Base-by-base conservation (phyloP, 2,888 invertebrate genomes). In the Phytoseiulus persimilis region DNA sequence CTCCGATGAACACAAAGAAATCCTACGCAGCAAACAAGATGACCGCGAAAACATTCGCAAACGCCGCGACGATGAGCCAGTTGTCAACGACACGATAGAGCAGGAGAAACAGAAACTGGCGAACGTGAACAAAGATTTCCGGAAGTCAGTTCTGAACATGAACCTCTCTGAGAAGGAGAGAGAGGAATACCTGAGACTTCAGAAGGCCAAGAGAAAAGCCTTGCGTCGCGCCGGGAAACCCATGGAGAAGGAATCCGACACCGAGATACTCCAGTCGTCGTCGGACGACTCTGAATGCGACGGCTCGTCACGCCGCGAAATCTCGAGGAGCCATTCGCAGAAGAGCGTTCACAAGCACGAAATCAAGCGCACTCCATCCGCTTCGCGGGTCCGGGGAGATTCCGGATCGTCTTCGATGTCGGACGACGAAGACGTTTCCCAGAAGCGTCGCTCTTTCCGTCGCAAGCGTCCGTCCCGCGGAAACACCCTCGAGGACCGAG, bases 71-170 rank as follows among this genome's bases (percentile, higher is more conserved):
- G 32, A 32, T 39, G 87, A 87, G 18, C 32, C 87, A 28, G 32
- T 45, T 31, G 45, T 45, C n/a, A 87, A 87, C 87, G 87, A 87
- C n/a, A 87, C 87, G 28, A 87, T 87, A 31, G 90, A 90, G 5
- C 89, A 90, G 31, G 32, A 84, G 5, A 83, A 83, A 32, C 89
- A 84, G 32, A 46, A 89, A 83, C 65, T 90, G 83, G 46, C 46
- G 3, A 83, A 89, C 46, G 91, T 95, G 32, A 95, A 95, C 92
- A 95, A 95, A 93, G 95, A 95, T 92, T 95, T 95, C 91, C 93
- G 95, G 83, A 95, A 96, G 92, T 95, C 95, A 0, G 95, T 95
- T 0, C 92, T 95, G 28, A 96, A 95, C 92, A 95, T 95, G 93
- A 93, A 93, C 65, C 92, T 92, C 39, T 93, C 93, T 28, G 93